phyloP scores from a whole-genome alignment of 2,888 invertebrate genomes.

The Xestoiulus laeticollis region DNA sequence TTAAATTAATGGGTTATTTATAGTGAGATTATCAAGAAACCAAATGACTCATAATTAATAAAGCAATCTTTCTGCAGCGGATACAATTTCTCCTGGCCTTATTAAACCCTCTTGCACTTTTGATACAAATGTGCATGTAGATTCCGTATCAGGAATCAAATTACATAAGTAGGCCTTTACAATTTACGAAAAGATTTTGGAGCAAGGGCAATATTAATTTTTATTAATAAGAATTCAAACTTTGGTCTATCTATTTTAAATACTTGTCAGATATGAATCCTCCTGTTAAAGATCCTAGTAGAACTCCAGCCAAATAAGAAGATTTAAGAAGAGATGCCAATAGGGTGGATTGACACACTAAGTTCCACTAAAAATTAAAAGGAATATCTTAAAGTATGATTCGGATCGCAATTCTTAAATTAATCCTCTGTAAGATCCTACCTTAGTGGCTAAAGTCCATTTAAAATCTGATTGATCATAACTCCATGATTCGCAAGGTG shows the following conservation, averaged over 20 bases:
- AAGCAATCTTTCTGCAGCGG: no score
- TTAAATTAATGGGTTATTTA: no score
- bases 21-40: no score
- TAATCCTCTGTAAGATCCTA: neutral
- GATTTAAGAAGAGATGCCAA: neutral
- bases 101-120: no score
- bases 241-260: neutral
- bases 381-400: neutral
- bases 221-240: no score
- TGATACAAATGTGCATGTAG: no score
- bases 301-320: conserved; percentile 2
- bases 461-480: conserved; percentile 3
- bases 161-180: no score
- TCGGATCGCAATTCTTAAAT: neutral
- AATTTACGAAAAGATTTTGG: no score
- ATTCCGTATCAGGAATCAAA: no score
- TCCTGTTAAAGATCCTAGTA: conserved; percentile 42
- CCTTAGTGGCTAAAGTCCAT: neutral
- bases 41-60: no score
- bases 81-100: no score
- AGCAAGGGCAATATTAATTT: no score
- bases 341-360: conserved; percentile 3
- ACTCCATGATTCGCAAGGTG: conserved; percentile 38
- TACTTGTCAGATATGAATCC: conserved; percentile 49
- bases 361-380: conserved; percentile 45